phyloP scores from a whole-genome alignment of 2,113 vertebrate species.

The Tonatia bakeri region DNA sequence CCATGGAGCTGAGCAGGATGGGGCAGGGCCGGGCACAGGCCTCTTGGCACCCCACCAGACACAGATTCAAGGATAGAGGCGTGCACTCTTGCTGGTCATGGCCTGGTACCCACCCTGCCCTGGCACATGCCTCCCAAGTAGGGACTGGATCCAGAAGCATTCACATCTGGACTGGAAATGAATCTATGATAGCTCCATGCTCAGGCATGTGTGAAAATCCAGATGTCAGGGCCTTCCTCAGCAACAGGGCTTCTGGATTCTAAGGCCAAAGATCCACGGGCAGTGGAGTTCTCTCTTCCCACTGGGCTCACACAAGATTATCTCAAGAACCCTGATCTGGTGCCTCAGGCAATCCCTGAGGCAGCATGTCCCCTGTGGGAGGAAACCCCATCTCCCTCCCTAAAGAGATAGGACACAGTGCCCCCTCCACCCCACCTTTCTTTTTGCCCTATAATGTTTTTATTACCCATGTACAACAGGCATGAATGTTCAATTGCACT shows the following conservation, averaged over 20 bases:
- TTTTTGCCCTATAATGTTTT: not conserved
- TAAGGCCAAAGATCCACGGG: not conserved
- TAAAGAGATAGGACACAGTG: not conserved
- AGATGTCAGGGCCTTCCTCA: not conserved
- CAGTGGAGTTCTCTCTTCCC: not conserved
- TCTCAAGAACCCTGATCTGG: not conserved
- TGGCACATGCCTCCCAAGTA: not conserved
- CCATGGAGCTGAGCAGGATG: not conserved
- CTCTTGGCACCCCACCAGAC: not conserved
- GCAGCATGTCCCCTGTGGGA: too few species aligned
- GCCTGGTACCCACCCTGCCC: not conserved
- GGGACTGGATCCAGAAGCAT: not conserved
- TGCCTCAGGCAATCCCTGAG: not conserved
- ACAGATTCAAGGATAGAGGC: not conserved
- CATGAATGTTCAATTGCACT: not conserved
- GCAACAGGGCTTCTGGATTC: not conserved
- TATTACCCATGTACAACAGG: not conserved
- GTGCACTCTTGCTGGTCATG: not conserved
- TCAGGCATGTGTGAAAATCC: conserved; percentile 22
- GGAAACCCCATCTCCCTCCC: too few species aligned
- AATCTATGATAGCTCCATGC: not conserved
- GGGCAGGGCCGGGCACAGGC: not conserved
- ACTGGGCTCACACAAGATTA: not conserved
- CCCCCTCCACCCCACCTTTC: not conserved
- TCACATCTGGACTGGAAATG: conserved; percentile 38